Percentiles rank a stretch among this genome's conserved stretches.
Evolutionary conservation across 1,140 invertebrate species (phyloP).

Genomic region (Colletes gigas): DNA sequence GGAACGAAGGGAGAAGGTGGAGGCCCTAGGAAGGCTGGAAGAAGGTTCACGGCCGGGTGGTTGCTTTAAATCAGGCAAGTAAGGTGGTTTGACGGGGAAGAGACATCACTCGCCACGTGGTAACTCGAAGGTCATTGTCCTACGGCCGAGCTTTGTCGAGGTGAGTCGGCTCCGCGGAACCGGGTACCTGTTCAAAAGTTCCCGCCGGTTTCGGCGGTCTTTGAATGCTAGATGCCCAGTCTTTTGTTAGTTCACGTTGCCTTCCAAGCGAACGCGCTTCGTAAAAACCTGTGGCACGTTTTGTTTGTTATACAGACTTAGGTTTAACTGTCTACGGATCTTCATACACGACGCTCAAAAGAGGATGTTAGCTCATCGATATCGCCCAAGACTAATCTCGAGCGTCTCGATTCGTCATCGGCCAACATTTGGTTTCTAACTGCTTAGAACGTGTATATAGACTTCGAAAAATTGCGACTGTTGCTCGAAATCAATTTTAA

Average conservation of each 20-base stretch:
- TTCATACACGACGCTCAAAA: not conserved
- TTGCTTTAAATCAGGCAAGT: slow-evolving; percentile 68
- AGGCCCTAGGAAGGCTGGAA: slow-evolving; percentile 41
- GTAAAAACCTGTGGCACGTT: not conserved
- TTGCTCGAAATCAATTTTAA: not conserved
- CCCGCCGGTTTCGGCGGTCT: slow-evolving; percentile 41
- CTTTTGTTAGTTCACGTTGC: not conserved
- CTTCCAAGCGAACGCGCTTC: not conserved
- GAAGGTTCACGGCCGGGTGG: slow-evolving; percentile 72
- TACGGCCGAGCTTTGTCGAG: slow-evolving; percentile 60
- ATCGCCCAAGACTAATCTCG: not conserved
- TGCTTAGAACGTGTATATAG: not conserved
- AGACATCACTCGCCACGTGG: slow-evolving; percentile 77
- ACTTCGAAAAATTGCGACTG: no score
- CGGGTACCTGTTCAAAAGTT: slow-evolving; percentile 58
- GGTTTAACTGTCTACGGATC: not conserved
- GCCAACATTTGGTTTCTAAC: not conserved
- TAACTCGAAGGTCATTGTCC: slow-evolving; percentile 73
- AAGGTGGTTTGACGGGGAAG: slow-evolving; percentile 76
- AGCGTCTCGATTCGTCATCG: not conserved
- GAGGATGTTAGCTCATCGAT: slow-evolving; percentile 18
- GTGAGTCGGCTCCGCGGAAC: slow-evolving; percentile 46
- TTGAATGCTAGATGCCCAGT: slow-evolving; percentile 12
- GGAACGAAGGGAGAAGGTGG: slow-evolving; percentile 18
- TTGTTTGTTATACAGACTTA: not conserved